Percentiles rank a stretch among this genome's conserved stretches.
These are phyloP conservation scores for Zaprionus nigranus DNA, from an alignment of 1,140 invertebrate genomes.

Conservation along the genomic window DNA sequence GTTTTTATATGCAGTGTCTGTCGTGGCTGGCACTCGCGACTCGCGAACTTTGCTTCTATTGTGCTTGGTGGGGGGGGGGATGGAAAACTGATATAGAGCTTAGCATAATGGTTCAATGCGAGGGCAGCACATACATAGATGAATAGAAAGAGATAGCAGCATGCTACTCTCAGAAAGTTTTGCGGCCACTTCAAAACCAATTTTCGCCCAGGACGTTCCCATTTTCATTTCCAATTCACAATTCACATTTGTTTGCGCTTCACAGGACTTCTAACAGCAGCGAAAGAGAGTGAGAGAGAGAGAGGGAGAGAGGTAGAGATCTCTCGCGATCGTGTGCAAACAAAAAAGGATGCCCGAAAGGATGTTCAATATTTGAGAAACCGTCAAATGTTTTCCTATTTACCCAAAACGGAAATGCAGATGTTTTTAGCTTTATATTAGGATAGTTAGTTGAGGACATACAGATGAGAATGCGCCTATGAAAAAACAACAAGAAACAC, in stretches of 20 bases:
- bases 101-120: slow-evolving; percentile 55
- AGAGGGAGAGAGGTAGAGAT: slow-evolving; percentile 3
- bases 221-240: slow-evolving; percentile 29
- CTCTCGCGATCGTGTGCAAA: slow-evolving; percentile 24
- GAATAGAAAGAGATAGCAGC: slow-evolving; percentile 1
- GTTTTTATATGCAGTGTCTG: slow-evolving; percentile 35
- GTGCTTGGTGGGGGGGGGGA: not conserved
- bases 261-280: slow-evolving; percentile 63
- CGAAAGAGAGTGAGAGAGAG: not conserved
- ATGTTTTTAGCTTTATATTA: slow-evolving; percentile 45
- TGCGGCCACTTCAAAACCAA: slow-evolving; percentile 31
- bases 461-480: slow-evolving; percentile 49
- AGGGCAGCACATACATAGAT: not conserved
- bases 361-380: slow-evolving; percentile 73
- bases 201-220: slow-evolving; percentile 10
- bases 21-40: slow-evolving; percentile 24
- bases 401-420: slow-evolving; percentile 78
- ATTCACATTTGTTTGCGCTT: slow-evolving; percentile 60
- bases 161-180: not conserved
- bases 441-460: slow-evolving; percentile 57
- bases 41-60: slow-evolving; percentile 17
- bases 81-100: slow-evolving; percentile 66
- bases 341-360: slow-evolving; percentile 71
- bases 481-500: slow-evolving; percentile 39
- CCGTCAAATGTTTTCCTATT: slow-evolving; percentile 56